phyloP scores from a whole-genome alignment of 2,888 invertebrate genomes.

The Caenorhabditis auriculariae region DNA sequence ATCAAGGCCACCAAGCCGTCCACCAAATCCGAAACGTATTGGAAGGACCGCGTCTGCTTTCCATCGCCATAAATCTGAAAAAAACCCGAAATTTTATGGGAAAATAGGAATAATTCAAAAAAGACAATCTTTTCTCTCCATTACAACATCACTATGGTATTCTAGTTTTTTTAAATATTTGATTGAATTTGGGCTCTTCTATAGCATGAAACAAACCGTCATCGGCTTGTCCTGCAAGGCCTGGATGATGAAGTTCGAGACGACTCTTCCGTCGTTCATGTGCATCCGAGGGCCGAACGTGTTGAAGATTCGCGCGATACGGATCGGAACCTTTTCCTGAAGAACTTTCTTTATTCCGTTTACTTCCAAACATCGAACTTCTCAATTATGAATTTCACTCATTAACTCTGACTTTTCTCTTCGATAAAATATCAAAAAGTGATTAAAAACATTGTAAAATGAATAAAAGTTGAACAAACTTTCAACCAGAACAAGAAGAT shows the following conservation, averaged over 20 bases:
- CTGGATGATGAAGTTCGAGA: conserved; percentile 96
- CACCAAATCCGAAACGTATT: conserved; percentile 94
- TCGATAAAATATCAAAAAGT: no score
- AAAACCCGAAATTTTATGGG: no score
- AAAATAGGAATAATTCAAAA: no score
- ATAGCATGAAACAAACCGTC: conserved; percentile 71
- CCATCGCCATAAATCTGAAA: conserved; percentile 70
- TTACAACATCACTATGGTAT: no score
- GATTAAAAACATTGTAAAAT: no score
- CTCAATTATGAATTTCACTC: no score
- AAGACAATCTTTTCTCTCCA: no score
- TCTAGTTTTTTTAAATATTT: background rate
- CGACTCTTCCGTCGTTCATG: conserved; percentile 95
- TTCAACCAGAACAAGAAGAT: no score
- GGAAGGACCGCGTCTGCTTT: conserved; percentile 83
- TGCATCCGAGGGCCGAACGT: conserved; percentile 99
- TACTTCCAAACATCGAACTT: no score
- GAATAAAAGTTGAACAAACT: no score
- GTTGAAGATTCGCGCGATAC: conserved; percentile 97
- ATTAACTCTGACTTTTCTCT: no score
- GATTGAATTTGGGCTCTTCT: background rate
- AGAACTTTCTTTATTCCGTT: conserved; percentile 8
- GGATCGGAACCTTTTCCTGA: conserved; percentile 86
- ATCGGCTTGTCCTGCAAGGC: conserved; percentile 90
- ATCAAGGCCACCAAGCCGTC: conserved; percentile 89